phyloP scores from a whole-genome alignment of 2,888 invertebrate species.

The Apoda limacodes region DNA sequence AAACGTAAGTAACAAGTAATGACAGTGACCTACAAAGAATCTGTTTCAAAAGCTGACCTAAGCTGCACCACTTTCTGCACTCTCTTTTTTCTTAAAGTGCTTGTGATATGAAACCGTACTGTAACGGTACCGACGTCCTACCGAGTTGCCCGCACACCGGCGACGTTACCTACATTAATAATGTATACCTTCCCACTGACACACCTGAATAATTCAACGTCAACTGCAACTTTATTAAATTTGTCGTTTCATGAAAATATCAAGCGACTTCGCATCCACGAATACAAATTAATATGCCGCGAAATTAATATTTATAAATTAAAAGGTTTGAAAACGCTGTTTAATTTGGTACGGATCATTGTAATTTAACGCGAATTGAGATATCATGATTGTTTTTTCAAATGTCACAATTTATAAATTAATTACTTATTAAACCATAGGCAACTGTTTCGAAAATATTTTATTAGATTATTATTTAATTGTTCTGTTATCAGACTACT shows the following conservation, averaged over 20 bases:
- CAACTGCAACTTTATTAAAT: constrained; percentile 64
- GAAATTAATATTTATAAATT: constrained; percentile 37
- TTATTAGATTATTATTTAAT: too few species aligned
- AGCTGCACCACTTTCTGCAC: constrained; percentile 27
- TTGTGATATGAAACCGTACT: constrained; percentile 58
- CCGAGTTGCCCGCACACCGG: too few species aligned
- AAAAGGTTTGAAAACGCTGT: constrained; percentile 24
- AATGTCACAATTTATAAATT: too few species aligned
- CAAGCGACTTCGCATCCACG: constrained; percentile 31
- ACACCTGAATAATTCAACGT: constrained; percentile 60
- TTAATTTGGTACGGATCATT: background rate
- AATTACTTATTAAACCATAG: too few species aligned
- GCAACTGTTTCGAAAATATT: too few species aligned
- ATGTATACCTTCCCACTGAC: constrained; percentile 50
- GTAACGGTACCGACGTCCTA: constrained; percentile 50
- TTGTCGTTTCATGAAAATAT: constrained; percentile 55
- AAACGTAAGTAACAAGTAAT: too few species aligned
- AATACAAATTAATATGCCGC: constrained; percentile 41
- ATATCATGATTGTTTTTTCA: too few species aligned
- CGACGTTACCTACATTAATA: constrained; percentile 66
- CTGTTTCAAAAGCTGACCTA: too few species aligned
- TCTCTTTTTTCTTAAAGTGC: constrained; percentile 54
- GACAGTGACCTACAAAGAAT: too few species aligned
- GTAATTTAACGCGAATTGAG: too few species aligned
- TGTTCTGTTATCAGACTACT: too few species aligned